A percentile compares a stretch with the other conserved stretches of the same genome.
Evolutionary conservation across 2,113 vertebrate species (phyloP).

Genomic region (Xiphophorus maculatus): DNA sequence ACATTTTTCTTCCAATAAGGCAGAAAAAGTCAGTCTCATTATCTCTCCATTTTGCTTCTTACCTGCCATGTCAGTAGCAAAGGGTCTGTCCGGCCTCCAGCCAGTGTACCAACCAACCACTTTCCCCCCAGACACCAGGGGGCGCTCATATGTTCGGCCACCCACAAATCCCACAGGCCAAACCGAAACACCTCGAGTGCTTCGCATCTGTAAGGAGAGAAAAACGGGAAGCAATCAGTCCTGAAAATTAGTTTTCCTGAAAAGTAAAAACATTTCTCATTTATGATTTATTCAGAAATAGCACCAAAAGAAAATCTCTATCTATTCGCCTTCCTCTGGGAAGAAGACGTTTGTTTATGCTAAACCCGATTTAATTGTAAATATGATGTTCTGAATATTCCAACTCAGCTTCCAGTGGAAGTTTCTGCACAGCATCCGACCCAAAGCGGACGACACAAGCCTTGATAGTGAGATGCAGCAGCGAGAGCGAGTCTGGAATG

Average conservation of each 20-base stretch:
- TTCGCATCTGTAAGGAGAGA: slow-evolving; percentile 86
- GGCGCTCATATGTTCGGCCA: slow-evolving; percentile 93
- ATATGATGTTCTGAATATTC: background rate
- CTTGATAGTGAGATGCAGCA: background rate
- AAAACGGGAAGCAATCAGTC: background rate
- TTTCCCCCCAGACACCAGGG: slow-evolving; percentile 90
- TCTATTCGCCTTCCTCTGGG: background rate
- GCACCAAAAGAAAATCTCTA: background rate
- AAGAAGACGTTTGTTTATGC: background rate
- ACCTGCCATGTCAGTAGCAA: slow-evolving; percentile 99
- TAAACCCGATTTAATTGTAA: background rate
- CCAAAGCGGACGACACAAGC: background rate
- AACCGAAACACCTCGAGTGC: slow-evolving; percentile 90
- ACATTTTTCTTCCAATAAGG: too few species aligned
- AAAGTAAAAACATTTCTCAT: background rate
- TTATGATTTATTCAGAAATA: too few species aligned
- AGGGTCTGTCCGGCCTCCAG: slow-evolving; percentile 95
- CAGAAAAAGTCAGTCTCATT: background rate
- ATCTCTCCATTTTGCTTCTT: slow-evolving; percentile 41
- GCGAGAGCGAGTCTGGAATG: background rate
- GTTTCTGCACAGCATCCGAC: background rate
- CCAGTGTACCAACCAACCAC: slow-evolving; percentile 98
- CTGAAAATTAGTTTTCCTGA: background rate
- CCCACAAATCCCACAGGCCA: slow-evolving; percentile 98
- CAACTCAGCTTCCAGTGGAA: background rate